phyloP scores from a whole-genome alignment of 2,888 invertebrate genomes.

The Seira musarum region DNA sequence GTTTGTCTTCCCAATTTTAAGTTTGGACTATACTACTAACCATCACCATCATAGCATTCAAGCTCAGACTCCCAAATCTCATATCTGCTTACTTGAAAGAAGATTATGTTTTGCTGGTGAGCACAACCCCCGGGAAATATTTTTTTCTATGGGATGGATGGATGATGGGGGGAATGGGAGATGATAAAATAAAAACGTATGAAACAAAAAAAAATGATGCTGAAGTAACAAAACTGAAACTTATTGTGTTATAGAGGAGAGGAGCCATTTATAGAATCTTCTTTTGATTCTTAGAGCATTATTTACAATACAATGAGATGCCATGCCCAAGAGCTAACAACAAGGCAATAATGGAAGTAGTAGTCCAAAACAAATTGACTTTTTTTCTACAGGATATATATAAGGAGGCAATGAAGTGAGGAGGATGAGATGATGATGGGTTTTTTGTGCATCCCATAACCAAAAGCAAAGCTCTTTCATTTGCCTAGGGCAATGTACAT shows the following conservation, averaged over 20 bases:
- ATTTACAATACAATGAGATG: slow-evolving; percentile 11
- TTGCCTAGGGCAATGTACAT: slow-evolving; percentile 45
- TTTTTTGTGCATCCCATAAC: slow-evolving; percentile 14
- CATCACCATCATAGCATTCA: background rate
- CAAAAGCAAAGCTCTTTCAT: background rate
- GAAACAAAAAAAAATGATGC: background rate
- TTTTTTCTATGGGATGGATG: background rate
- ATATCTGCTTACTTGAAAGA: background rate
- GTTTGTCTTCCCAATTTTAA: background rate
- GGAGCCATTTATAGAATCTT: slow-evolving; percentile 20
- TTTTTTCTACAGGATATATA: background rate
- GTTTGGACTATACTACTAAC: no score
- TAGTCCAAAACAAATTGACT: slow-evolving; percentile 17
- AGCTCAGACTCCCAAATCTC: background rate
- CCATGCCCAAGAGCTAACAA: slow-evolving; percentile 18
- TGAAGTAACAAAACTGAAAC: slow-evolving; percentile 3
- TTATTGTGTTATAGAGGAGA: background rate
- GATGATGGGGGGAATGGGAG: slow-evolving; percentile 5
- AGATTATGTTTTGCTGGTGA: background rate
- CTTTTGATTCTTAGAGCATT: background rate
- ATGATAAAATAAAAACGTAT: slow-evolving; percentile 3
- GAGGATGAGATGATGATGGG: slow-evolving; percentile 19
- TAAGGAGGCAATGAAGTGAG: slow-evolving; percentile 10
- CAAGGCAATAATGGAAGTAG: slow-evolving; percentile 19
- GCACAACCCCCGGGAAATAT: slow-evolving; percentile 1